Conservation (phyloP, 1,140 invertebrate genomes). For the Drosophila kepulauana region DNA sequence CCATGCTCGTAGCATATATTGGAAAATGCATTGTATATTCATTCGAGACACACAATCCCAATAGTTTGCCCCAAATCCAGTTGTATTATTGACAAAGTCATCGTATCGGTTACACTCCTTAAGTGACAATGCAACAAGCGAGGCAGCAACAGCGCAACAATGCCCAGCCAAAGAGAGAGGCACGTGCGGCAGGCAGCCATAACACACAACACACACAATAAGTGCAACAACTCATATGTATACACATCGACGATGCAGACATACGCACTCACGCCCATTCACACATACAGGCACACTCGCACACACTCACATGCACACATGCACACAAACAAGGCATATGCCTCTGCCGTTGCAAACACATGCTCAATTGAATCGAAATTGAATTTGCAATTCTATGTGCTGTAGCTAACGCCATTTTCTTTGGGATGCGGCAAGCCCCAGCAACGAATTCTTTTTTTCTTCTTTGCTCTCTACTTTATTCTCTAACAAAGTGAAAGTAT, state of each 20-base stretch:
- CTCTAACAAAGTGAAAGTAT: conserved; percentile 4
- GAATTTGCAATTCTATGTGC: conserved; percentile 83
- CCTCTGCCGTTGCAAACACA: conserved; percentile 73
- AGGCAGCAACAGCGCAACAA: conserved; percentile 68
- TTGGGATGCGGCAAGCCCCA: conserved; percentile 63
- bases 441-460: conserved; percentile 30
- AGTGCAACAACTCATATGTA: conserved; percentile 48
- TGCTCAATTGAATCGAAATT: conserved; percentile 84
- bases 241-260: conserved; percentile 21
- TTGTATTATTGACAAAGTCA: conserved; percentile 59
- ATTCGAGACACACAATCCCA: neutral
- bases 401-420: conserved; percentile 80
- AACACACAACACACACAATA: conserved; percentile 29
- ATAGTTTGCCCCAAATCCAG: conserved; percentile 39
- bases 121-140: conserved; percentile 78
- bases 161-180: conserved; percentile 22
- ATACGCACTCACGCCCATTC: conserved; percentile 11
- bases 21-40: neutral
- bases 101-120: conserved; percentile 64
- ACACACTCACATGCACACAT: conserved; percentile 11
- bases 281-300: conserved; percentile 13
- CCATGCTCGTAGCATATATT: neutral
- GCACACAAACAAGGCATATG: conserved; percentile 59
- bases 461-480: conserved; percentile 22
- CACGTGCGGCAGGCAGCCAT: neutral